A percentile compares a stretch with the other conserved stretches of the same genome.
These are phyloP conservation scores for Vespertilio murinus DNA, from an alignment of 2,797 vertebrate genomes.

Conservation along the genomic window DNA sequence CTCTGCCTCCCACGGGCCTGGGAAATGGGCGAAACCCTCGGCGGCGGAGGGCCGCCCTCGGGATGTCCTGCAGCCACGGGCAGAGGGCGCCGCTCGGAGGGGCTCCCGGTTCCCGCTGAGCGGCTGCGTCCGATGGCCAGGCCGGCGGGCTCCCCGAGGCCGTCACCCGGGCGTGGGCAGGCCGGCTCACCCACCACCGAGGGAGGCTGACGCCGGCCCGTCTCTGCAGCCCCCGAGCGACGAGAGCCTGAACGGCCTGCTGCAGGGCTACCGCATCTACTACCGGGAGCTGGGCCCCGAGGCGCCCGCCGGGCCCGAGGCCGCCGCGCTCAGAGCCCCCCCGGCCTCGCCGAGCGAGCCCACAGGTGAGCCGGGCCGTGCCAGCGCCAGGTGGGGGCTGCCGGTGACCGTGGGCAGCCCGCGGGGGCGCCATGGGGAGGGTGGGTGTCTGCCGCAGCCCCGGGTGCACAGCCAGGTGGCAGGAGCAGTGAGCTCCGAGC, in stretches of 20 bases:
- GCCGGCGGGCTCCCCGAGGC: background rate
- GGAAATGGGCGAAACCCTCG: background rate
- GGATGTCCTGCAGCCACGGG: background rate
- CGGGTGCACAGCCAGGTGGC: accelerated
- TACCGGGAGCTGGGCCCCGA: slow-evolving; percentile 91
- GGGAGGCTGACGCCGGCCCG: background rate
- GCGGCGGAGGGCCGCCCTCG: background rate
- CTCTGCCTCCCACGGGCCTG: background rate
- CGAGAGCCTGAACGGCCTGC: slow-evolving; percentile 91
- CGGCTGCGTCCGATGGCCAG: background rate
- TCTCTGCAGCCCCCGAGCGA: slow-evolving; percentile 89
- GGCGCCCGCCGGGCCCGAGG: slow-evolving; percentile 75
- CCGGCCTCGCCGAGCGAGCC: slow-evolving; percentile 86
- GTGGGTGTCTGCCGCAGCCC: background rate
- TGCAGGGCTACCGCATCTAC: slow-evolving; percentile 94
- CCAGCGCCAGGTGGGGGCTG: accelerated
- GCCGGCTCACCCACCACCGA: background rate
- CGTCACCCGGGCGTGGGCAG: background rate
- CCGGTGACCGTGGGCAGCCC: accelerated
- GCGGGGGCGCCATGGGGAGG: background rate
- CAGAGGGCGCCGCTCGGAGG: background rate
- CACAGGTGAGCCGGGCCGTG: slow-evolving; percentile 83
- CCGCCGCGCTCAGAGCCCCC: slow-evolving; percentile 84
- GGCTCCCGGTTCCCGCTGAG: background rate
- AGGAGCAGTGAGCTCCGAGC: background rate